These are phyloP conservation scores for Aspiorhynchus laticeps DNA, from an alignment of 2,113 vertebrate species.

Conservation along the genomic window DNA sequence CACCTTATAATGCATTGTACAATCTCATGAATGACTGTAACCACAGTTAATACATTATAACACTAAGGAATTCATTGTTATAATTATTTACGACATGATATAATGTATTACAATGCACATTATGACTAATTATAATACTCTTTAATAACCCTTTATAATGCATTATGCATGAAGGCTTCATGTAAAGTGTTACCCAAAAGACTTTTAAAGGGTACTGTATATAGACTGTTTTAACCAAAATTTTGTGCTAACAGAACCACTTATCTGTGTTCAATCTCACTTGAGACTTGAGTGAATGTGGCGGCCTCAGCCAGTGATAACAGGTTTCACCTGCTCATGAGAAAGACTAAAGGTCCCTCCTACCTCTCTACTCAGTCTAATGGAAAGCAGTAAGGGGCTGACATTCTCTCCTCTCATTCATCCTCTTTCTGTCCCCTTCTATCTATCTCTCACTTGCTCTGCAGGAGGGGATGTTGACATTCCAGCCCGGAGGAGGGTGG, in stretches of 20 bases:
- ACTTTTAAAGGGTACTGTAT: not conserved
- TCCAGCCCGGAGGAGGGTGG: conserved; percentile 1
- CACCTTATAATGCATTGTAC: too few species aligned
- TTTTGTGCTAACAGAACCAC: not conserved
- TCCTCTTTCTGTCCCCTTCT: conserved; percentile 13
- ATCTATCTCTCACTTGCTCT: conserved; percentile 25
- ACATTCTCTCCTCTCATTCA: not conserved
- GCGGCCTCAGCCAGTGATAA: not conserved
- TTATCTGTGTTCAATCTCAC: not conserved
- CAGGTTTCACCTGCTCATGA: conserved; percentile 25
- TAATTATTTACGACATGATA: too few species aligned
- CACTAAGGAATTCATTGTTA: too few species aligned
- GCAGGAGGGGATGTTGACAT: conserved; percentile 43
- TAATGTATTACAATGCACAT: too few species aligned
- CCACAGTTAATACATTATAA: too few species aligned
- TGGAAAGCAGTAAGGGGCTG: conserved; percentile 18
- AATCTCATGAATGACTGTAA: too few species aligned
- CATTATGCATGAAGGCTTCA: too few species aligned
- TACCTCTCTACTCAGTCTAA: not conserved
- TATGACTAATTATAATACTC: too few species aligned
- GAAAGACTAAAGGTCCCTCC: conserved; percentile 11
- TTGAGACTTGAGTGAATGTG: not conserved
- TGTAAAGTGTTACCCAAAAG: not conserved
- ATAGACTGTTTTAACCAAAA: not conserved
- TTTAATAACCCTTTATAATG: too few species aligned